Percentiles rank a stretch among this genome's conserved stretches.
Conservation (phyloP, 2,113 vertebrate species). For the Gnathonemus echidnorhynchus region DNA sequence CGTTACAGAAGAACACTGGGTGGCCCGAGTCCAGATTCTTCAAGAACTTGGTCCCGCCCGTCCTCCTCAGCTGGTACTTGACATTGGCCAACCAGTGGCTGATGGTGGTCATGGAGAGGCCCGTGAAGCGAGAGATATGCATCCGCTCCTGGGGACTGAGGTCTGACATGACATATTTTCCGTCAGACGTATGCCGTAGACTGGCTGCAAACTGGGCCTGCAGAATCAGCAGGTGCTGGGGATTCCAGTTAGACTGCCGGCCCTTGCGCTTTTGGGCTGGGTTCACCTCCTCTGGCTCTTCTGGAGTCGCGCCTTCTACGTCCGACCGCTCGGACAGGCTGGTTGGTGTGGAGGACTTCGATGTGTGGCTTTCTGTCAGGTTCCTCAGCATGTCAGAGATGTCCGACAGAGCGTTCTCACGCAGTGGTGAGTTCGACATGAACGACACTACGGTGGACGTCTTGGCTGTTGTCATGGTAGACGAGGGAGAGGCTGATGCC, state of each 20-base stretch:
- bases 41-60: conserved; percentile 97
- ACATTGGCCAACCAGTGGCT: conserved; percentile 99
- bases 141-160: conserved; percentile 97
- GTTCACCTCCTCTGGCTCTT: conserved; percentile 86
- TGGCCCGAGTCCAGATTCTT: conserved; percentile 98
- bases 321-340: conserved; percentile 94
- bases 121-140: conserved; percentile 97
- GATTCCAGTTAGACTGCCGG: conserved; percentile 98
- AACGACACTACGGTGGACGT: conserved; percentile 90
- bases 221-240: conserved; percentile 93
- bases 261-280: conserved; percentile 97
- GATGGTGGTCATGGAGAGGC: conserved; percentile 98
- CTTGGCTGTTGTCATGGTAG: conserved; percentile 85
- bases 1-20: conserved; percentile 98
- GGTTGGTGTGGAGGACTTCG: conserved; percentile 94
- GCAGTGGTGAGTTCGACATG: conserved; percentile 91
- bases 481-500: conserved; percentile 82
- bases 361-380: conserved; percentile 92
- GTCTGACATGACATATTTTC: conserved; percentile 97
- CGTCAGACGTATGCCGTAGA: conserved; percentile 87
- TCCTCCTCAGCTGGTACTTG: conserved; percentile 98
- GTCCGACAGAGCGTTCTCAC: conserved; percentile 97
- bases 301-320: conserved; percentile 81
- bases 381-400: conserved; percentile 99
- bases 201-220: conserved; percentile 98